These are phyloP conservation scores for Carposina sasakii DNA, from an alignment of 1,140 invertebrate species.

Conservation along the genomic window DNA sequence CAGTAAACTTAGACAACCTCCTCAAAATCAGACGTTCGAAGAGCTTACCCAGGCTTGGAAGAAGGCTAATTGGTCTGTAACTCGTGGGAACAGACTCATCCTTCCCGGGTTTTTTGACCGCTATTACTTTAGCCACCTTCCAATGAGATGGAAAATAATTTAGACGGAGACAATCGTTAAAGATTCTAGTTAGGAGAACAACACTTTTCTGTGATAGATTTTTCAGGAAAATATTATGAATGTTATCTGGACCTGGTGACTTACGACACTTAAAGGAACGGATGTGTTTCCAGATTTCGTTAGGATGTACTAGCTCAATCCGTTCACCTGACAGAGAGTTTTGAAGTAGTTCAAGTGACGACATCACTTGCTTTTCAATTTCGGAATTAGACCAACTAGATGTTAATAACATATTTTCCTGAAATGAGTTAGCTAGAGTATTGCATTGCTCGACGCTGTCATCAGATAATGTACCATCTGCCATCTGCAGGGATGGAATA, in stretches of 20 bases:
- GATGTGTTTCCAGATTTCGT: not conserved
- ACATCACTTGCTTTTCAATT: not conserved
- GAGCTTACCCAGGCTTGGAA: not conserved
- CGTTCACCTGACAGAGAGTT: not conserved
- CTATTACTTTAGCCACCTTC: constrained; percentile 4
- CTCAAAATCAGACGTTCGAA: not conserved
- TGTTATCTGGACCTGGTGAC: constrained; percentile 20
- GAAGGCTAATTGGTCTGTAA: constrained; percentile 7
- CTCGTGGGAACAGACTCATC: not conserved
- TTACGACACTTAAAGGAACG: not conserved
- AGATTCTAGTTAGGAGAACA: constrained; percentile 8
- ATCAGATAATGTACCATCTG: not conserved
- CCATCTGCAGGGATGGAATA: too few relatives aligned
- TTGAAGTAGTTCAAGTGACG: not conserved
- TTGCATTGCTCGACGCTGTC: not conserved
- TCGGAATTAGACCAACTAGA: not conserved
- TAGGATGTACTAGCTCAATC: not conserved
- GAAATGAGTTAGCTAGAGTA: not conserved
- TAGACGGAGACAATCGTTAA: constrained; percentile 10
- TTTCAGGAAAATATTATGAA: constrained; percentile 22
- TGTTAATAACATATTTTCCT: not conserved
- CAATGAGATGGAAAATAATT: not conserved
- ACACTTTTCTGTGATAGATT: constrained; percentile 10
- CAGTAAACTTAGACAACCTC: not conserved
- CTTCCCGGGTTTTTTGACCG: constrained; percentile 1